phyloP scores from a whole-genome alignment of 2,113 vertebrate genomes.

The Ictalurus punctatus region DNA sequence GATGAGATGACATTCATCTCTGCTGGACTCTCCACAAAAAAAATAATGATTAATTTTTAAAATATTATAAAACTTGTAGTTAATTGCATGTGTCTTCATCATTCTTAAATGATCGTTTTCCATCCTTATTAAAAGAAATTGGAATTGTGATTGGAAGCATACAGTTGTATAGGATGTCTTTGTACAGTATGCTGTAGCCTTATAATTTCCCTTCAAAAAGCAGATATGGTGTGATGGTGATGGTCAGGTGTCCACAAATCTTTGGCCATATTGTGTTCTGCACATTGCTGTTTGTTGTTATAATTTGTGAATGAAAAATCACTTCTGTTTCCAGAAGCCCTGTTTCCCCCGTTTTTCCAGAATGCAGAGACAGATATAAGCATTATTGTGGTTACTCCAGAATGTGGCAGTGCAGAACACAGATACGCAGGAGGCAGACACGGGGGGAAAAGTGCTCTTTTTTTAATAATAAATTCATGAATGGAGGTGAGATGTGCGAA shows the following conservation, averaged over 20 bases:
- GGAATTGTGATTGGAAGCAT: no score
- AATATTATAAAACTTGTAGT: background rate
- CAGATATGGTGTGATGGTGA: no score
- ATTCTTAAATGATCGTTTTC: background rate
- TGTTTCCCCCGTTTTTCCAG: background rate
- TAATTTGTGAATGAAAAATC: background rate
- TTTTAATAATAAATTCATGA: no score
- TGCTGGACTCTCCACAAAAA: background rate
- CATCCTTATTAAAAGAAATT: background rate
- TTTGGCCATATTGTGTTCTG: background rate
- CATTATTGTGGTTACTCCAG: background rate
- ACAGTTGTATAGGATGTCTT: no score
- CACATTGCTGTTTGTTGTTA: background rate
- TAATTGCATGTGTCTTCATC: background rate
- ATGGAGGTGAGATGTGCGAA: no score
- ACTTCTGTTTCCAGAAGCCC: background rate
- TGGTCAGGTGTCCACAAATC: no score
- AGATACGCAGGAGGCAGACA: no score
- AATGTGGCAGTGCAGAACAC: no score
- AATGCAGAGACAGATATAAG: background rate
- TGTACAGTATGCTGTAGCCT: no score
- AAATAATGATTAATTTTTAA: background rate
- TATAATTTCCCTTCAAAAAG: background rate
- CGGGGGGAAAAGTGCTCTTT: no score
- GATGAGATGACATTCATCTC: background rate